Base-by-base conservation (phyloP, 92 coral and sea anemone genomes). In the Nematostella vectensis region DNA sequence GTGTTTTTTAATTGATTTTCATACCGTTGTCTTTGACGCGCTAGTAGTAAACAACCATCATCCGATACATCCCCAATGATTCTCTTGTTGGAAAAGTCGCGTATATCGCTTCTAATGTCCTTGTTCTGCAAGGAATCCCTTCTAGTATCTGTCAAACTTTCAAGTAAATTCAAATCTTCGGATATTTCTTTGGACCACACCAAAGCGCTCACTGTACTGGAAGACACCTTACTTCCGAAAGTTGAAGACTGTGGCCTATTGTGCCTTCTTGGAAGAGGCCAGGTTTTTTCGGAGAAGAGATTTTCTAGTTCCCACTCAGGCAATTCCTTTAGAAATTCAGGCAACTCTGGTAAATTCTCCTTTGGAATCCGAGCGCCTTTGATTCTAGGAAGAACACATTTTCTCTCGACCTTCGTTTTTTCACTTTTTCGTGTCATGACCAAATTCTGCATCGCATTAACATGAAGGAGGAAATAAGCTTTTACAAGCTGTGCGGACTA, bases 11-110 rank as follows among this genome's bases (percentile, higher is more conserved):
- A 19, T 45, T 6, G 9, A 11, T 44, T 29, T 3, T 20, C 57
- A 13, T 55, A 24, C 11, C 23, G 11, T 29, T 44, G 37, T 55
- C 63, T 55, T 25, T 52, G 55, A 20, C 61, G 30, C 25, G 27
- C 63, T 4, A 66, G 27, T 39, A 66, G 62, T 2, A 66, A 31
- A 16, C 29, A 42, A 9, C 45, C 72, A 0, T 25, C 61, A 11
- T 31, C 25, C 15, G 19, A 16, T 2, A 10, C 53, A 6, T 18
- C 24, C 0, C 72, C 63, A 28, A 66, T 24, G 1, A 45, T 66
- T 43, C 72, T 54, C 2, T 2, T 8, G 29, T 66, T 33, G 6
- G 63, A 45, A 27, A 54, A 66, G 28, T 28, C 27, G 21, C 27
- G 54, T 21, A 55, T 48, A 47, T 55, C 54, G 3, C 55, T 55